Base-by-base conservation (phyloP, 1,140 invertebrate species). In the Tribolium madens region DNA sequence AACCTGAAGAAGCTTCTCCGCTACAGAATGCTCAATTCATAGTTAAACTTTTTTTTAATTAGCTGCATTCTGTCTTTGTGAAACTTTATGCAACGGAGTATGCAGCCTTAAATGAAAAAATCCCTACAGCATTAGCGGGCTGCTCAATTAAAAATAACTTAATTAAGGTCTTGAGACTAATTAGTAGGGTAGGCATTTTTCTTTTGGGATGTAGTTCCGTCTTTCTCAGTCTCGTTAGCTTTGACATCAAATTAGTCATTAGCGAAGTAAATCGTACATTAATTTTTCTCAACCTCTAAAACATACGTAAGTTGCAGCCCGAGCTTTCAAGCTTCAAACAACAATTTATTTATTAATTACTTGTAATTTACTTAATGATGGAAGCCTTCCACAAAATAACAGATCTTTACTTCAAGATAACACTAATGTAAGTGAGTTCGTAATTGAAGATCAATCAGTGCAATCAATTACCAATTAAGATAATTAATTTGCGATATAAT, bases 141-240 rank as follows among this genome's bases (percentile, higher is more conserved):
- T 81, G 74, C 87, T 89, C 88, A 89, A 89, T 89, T 89, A 89
- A 89, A 89, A 89, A 89, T 89, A 89, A 89, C 89, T 89, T 89
- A 89, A 89, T 89, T 89, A 89, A 88, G 88, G 87, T 89, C 88
- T 89, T 89, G 88, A 88, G 87, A 87, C 88, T 89, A 89, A 89
- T 89, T 89, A 89, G 88, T 87, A 86, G 84, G 85, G 85, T 79
- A 82, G 81, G 80, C 82, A 78, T 84, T 83, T 83, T 84, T 82
- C 78, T 83, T 82, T 81, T 68, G 80, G 64, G 72, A 75, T 72
- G 18, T 76, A 15, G 75, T 53, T 76, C 57, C 70, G 31, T 79
- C 46, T 79, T 80, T 81, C 52, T 77, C 76, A 69, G 71, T 78
- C 83, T 82, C 81, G 79, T 83, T 83, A 83, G 78, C 81, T 84